Percentiles rank a stretch among this genome's conserved stretches.
phyloP scores from a whole-genome alignment of 2,797 vertebrate genomes.

The Muraenolepis orangiensis region DNA sequence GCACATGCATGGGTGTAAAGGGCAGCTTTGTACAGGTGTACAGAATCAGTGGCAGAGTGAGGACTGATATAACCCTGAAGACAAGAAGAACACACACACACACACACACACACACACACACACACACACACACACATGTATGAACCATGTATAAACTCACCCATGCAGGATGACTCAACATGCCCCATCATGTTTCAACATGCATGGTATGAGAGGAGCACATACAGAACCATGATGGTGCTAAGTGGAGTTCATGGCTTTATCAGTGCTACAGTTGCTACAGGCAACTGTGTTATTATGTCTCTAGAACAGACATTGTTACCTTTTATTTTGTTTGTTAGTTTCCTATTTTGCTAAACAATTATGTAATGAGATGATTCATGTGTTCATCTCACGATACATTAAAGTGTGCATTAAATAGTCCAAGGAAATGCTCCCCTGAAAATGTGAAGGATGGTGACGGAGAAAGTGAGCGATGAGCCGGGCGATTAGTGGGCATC shows the following conservation, averaged over 20 bases:
- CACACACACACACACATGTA: neutral
- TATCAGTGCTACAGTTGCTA: neutral
- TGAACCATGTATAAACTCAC: neutral
- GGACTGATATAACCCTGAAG: constrained; percentile 14
- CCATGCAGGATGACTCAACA: neutral
- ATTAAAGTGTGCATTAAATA: neutral
- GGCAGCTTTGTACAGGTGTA: constrained; percentile 35
- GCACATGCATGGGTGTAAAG: constrained; percentile 26
- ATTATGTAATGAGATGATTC: neutral
- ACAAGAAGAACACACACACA: neutral
- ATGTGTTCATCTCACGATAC: neutral
- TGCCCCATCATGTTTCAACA: neutral
- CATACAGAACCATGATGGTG: neutral
- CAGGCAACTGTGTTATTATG: neutral
- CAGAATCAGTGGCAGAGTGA: constrained; percentile 13
- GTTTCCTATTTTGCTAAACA: neutral
- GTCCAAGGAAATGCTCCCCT: neutral
- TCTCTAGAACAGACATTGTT: neutral
- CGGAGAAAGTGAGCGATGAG: neutral
- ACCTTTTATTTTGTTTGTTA: neutral
- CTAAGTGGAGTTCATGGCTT: neutral
- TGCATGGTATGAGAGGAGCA: neutral
- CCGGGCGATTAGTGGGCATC: constrained; percentile 13
- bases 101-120: neutral
- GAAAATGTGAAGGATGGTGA: neutral